Evolutionary conservation across 23 tunicate genomes (phyloP), one percentile per base, ranked within the genome.

Genomic region (Diplosoma virens): DNA sequence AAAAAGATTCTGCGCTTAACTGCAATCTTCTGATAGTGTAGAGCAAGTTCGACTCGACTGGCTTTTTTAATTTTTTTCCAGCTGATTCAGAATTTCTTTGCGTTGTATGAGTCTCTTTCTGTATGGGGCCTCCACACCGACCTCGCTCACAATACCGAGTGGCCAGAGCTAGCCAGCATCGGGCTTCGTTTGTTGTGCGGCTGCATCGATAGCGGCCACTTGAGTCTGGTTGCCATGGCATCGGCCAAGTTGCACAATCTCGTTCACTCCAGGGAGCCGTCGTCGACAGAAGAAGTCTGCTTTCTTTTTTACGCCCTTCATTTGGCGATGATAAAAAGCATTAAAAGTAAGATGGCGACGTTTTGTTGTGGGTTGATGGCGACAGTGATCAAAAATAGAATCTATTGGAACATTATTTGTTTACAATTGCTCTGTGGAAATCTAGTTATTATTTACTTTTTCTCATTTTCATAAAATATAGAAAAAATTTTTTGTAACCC

Each of bases 141-240:
- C 25, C n/a, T 80, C 11, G 25, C 35, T 1, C 50, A 47, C 21
- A 66, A 54, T 11, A 75, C 87, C 16, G 95, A 88, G 31, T 82
- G 95, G 95, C 18, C 65, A 0, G 95, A 88, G 24, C 79, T 88
- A 1, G 83, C 87, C 31, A 69, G 71, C 59, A 81, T 88, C 20
- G 96, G 96, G 3, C 54, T 89, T 52, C 63, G 84, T 11, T 37
- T 89, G 37, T 65, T 89, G 46, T 56, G 86, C 3, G 88, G 88
- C 3, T 87, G 96, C 80, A 73, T 89, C 0, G 72, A 78, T 27
- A 78, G 85, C 0, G 81, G 61, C 20, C 73, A 63, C 37, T 54
- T 89, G 33, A 77, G 71, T 16, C 74, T 89, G 71, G 85, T 89
- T 33, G 96, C 96, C 33, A 89, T 89, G 88, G 87, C 96, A 58